phyloP scores from a whole-genome alignment of 2,888 invertebrate genomes.

The Platypus cylindrus region DNA sequence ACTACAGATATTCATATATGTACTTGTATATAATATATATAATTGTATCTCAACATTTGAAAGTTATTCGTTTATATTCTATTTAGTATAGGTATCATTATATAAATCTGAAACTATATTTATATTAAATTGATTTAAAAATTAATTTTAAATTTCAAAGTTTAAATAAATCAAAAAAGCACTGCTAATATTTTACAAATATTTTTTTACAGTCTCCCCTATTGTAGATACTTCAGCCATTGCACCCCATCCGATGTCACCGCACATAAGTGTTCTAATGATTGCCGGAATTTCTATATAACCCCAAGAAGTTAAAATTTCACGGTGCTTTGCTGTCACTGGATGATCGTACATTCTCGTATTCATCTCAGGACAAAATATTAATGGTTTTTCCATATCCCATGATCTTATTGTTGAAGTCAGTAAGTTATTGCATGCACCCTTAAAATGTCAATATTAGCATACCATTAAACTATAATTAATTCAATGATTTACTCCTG shows the following conservation, averaged over 20 bases:
- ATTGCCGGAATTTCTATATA: constrained; percentile 76
- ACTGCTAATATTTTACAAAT: no score
- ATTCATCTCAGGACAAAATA: constrained; percentile 98
- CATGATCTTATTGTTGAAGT: constrained; percentile 87
- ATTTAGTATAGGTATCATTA: no score
- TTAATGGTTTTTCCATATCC: constrained; percentile 67
- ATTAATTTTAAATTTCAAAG: no score
- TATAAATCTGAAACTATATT: no score
- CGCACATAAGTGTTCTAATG: constrained; percentile 82
- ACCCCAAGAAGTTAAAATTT: constrained; percentile 64
- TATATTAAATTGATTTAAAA: no score
- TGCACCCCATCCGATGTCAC: constrained; percentile 84
- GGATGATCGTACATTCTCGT: constrained; percentile 96
- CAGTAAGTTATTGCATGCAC: constrained; percentile 84
- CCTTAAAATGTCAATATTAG: constrained; percentile 35
- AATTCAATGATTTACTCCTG: constrained; percentile 49
- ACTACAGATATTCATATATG: no score
- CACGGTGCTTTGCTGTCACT: constrained; percentile 64
- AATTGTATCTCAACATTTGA: no score
- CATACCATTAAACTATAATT: no score
- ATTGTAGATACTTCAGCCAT: constrained; percentile 86
- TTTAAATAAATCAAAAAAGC: no score
- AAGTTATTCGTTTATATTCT: no score
- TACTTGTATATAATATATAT: no score
- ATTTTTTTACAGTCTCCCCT: constrained; percentile 35